Evolutionary conservation across 2,113 vertebrate genomes (phyloP), one percentile per base, ranked within the genome.

Genomic region (Pleuronectes platessa): DNA sequence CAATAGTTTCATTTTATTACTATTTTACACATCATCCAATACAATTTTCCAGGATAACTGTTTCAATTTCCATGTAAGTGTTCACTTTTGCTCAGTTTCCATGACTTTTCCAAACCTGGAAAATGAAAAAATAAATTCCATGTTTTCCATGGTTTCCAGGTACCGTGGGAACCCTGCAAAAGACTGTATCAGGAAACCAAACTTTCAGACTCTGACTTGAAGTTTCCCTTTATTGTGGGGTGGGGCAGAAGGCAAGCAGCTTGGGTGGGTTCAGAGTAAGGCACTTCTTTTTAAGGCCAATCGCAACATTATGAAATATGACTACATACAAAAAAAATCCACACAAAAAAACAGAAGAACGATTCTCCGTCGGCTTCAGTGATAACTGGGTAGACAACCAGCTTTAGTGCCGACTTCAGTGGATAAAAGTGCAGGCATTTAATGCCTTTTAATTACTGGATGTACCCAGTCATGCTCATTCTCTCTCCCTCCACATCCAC

Each of bases 371-470:
- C 17, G 49, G 27, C 67, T 45, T 42, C 10, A 72, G 54, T 55
- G 51, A 76, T 49, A 78, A 35, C 3, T 42, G 27, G 54, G 65
- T 40, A 74, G 5, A 78, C 37, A 71, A 35, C 20, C 54, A 78
- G 67, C 58, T 55, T 70, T 76, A 68, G 45, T 56, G 42, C 61
- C n/a, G 42, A 86, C 73, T 82, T 74, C 68, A 90, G 53, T 68
- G 47, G 76, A 84, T 69, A 55, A 85, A 83, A 82, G 55, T 26
- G 49, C 62, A 73, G 79, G 67, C 58, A 79, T 84, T 76, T 72
- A 79, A 86, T 78, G 80, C 40, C 70, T 89, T 88, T 91, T 83
- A 89, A 87, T 92, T 86, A 86, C 84, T 84, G 67, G 72, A 69
- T 80, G 62, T 69, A 82, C 61, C 76, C 76, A 86, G 78, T 82